These are phyloP conservation scores for Troides helena DNA, from an alignment of 2,888 invertebrate species.

Conservation along the genomic window DNA sequence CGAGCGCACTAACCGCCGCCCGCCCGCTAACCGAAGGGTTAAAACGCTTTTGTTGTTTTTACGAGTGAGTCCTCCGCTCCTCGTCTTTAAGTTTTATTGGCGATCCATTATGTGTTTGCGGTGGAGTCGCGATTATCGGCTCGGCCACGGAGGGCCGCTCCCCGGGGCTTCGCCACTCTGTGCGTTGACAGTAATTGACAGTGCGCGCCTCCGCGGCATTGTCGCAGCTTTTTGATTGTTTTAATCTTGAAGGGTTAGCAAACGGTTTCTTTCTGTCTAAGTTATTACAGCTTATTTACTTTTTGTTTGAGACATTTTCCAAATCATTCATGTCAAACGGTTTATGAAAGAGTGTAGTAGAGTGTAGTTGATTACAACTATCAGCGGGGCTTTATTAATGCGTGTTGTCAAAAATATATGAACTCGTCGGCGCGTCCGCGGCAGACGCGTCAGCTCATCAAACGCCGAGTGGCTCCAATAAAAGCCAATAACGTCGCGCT, in stretches of 20 bases:
- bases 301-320: too few relatives aligned
- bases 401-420: too few relatives aligned
- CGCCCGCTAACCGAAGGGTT: conserved; percentile 42
- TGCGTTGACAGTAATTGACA: conserved; percentile 25
- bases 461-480: conserved; percentile 33
- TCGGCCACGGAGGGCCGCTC: conserved; percentile 29
- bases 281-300: too few relatives aligned
- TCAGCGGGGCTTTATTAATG: too few relatives aligned
- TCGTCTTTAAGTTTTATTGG: conserved; percentile 53
- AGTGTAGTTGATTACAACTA: too few relatives aligned
- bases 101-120: conserved; percentile 50
- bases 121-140: conserved; percentile 34
- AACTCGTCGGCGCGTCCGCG: too few relatives aligned
- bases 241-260: too few relatives aligned
- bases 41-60: conserved; percentile 42
- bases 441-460: conserved; percentile 25
- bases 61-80: conserved; percentile 39
- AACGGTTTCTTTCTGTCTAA: too few relatives aligned
- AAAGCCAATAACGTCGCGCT: conserved; percentile 44
- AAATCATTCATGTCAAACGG: too few relatives aligned
- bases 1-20: conserved; percentile 52
- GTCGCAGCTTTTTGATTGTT: too few relatives aligned
- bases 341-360: too few relatives aligned
- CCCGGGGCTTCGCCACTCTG: conserved; percentile 10
- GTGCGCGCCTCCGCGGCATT: too few relatives aligned